Evolutionary conservation across 2,888 invertebrate species (phyloP), one percentile per base, ranked within the genome.

Genomic region (Caenorhabditis parvicauda): DNA sequence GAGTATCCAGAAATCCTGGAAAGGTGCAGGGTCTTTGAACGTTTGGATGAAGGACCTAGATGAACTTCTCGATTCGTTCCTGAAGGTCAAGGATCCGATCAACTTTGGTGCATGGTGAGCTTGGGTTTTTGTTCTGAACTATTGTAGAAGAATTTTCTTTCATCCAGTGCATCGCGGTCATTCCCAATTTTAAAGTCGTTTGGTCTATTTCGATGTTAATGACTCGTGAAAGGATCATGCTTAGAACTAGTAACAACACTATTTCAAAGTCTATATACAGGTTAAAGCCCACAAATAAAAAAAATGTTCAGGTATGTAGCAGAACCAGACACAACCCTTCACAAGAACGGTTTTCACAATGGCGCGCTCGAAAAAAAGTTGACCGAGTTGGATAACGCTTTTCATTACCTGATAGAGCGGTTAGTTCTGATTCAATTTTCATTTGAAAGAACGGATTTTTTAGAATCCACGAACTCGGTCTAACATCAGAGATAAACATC

Each of bases 281-380:
- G 35, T n/a, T 32, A 32, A 32, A n/a, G 35, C 9, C 9, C 35
- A 32, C 35, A n/a, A n/a, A n/a, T n/a, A n/a, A n/a, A n/a, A n/a
- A n/a, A n/a, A n/a, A 9, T 32, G 9, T 21, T 55, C 35, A 65
- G 65, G 32, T 84, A 84, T 67, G 81, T 81, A 49, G 72, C 80
- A 35, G 79, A 83, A 54, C 84, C 84, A 3, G 84, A 84, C 67
- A 46, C 59, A 5, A 65, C 66, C 17, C 82, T 82, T 1, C 83
- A 84, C 69, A 3, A 46, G 4, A 75, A 64, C 70, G 83, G 83
- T 14, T 82, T 83, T 7, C 76, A 82, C 44, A 79, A 81, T 19
- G 59, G 62, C 25, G 65, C 54, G 22, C 39, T 72, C 29, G 48
- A 46, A 22, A 66, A 67, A 44, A 70, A 71, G 66, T 67, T 84